Evolutionary conservation across 2,888 invertebrate genomes (phyloP).

Genomic region (Beris chalybata): DNA sequence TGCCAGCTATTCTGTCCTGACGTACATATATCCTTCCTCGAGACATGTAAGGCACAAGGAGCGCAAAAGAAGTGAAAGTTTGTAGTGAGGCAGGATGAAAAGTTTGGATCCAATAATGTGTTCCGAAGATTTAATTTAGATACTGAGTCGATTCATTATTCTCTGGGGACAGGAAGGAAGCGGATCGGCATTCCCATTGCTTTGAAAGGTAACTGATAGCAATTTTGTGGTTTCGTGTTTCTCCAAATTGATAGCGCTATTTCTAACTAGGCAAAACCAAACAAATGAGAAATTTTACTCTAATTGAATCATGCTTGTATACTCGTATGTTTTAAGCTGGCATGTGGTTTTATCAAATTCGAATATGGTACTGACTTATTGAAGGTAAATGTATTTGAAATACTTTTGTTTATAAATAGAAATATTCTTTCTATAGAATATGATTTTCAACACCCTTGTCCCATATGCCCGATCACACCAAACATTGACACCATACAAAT

Average conservation of each 20-base stretch:
- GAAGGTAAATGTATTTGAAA: too few relatives aligned
- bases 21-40: slow-evolving; percentile 5
- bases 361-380: too few relatives aligned
- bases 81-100: slow-evolving; percentile 24
- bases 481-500: too few relatives aligned
- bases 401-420: too few relatives aligned
- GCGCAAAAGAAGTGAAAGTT: slow-evolving; percentile 26
- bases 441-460: too few relatives aligned
- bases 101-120: slow-evolving; percentile 33
- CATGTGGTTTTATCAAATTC: too few relatives aligned
- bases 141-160: slow-evolving; percentile 39
- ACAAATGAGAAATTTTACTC: too few relatives aligned
- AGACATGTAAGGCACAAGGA: slow-evolving; percentile 7
- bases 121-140: slow-evolving; percentile 39
- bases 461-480: too few relatives aligned
- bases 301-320: too few relatives aligned
- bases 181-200: slow-evolving; percentile 32
- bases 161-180: slow-evolving; percentile 35
- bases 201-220: slow-evolving; percentile 23
- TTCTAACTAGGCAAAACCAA: too few relatives aligned
- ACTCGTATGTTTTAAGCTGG: too few relatives aligned
- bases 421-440: too few relatives aligned
- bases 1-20: slow-evolving; percentile 33
- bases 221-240: slow-evolving; percentile 31
- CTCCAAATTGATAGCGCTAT: not conserved